phyloP scores from a whole-genome alignment of 64 coral and sea anemone species.

The Porites australiensis region DNA sequence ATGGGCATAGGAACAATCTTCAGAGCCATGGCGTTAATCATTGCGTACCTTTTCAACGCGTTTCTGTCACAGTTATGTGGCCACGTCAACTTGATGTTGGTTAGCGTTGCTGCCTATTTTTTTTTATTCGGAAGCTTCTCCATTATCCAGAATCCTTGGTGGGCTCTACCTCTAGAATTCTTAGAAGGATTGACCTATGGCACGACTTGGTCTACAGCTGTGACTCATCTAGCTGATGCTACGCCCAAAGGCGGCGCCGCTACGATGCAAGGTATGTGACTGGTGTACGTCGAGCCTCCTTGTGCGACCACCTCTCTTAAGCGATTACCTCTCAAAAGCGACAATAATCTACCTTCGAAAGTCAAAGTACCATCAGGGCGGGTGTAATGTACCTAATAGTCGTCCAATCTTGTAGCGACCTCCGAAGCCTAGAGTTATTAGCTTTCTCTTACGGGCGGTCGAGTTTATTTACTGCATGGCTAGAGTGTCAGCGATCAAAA shows the following conservation, averaged over 20 bases:
- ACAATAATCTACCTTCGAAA: too few species aligned
- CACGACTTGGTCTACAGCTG: conserved; percentile 91
- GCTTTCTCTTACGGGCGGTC: too few species aligned
- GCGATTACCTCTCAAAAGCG: too few species aligned
- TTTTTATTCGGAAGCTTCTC: conserved; percentile 80
- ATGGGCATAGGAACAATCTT: conserved; percentile 87
- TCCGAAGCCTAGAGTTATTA: too few species aligned
- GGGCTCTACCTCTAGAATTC: conserved; percentile 81
- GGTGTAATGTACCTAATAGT: too few species aligned
- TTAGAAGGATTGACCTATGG: conserved; percentile 90
- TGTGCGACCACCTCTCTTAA: too few species aligned
- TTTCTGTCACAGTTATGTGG: conserved; percentile 64
- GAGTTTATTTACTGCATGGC: too few species aligned
- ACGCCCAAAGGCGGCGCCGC: conserved; percentile 91
- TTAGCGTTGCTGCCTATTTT: conserved; percentile 63
- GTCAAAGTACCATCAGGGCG: too few species aligned
- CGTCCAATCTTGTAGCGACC: too few species aligned
- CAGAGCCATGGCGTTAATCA: conserved; percentile 55
- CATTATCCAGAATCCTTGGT: conserved; percentile 75
- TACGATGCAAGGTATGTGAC: conserved; percentile 92
- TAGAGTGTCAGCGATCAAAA: too few species aligned
- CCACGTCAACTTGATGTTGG: conserved; percentile 64
- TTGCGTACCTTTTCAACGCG: conserved; percentile 82
- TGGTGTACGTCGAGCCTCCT: not conserved
- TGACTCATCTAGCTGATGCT: conserved; percentile 88